Conservation (phyloP, 2,113 vertebrate species). For the Pitta sordida region DNA sequence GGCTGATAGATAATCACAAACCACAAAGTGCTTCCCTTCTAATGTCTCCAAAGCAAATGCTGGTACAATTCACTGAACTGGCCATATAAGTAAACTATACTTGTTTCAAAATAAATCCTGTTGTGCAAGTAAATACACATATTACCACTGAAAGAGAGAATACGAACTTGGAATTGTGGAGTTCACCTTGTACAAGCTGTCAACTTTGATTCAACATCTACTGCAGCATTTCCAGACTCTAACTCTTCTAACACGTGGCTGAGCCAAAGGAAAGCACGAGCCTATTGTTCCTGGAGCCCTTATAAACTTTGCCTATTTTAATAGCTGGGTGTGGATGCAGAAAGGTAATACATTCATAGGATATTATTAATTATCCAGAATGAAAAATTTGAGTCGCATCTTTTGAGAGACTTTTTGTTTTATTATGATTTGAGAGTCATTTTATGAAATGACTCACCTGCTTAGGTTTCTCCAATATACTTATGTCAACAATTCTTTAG, state of each 20-base stretch:
- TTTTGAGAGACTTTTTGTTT: neutral
- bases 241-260: neutral
- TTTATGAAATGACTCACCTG: neutral
- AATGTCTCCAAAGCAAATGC: neutral
- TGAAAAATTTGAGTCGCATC: neutral
- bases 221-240: neutral
- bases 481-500: neutral
- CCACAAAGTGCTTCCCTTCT: neutral
- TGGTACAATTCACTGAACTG: neutral
- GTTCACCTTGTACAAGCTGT: neutral
- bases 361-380: neutral
- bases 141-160: neutral
- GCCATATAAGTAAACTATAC: neutral
- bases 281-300: neutral
- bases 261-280: neutral
- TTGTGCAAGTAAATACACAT: neutral
- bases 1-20: neutral
- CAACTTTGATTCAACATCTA: neutral
- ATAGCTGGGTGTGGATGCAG: neutral
- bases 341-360: neutral
- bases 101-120: neutral
- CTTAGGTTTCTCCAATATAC: neutral
- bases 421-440: neutral
- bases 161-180: neutral
- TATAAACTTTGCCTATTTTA: neutral